Conservation (phyloP, 2,113 vertebrate genomes). For the Silurus meridionalis region DNA sequence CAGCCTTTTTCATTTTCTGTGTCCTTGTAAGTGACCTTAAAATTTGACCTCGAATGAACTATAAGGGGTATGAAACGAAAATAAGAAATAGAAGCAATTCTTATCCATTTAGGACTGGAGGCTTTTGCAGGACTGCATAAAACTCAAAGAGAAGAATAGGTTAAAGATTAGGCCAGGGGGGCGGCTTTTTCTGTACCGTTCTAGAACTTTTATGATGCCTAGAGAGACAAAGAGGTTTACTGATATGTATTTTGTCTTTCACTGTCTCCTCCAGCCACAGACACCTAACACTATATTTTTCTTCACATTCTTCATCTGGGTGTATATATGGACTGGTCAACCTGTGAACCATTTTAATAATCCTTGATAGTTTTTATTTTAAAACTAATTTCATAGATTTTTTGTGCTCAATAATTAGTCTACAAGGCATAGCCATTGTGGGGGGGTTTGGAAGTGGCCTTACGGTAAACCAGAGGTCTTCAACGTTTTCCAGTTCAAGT, state of each 20-base stretch:
- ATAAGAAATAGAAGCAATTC: not conserved
- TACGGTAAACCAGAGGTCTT: too few relatives aligned
- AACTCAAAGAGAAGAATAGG: conserved; percentile 21
- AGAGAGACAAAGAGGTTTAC: conserved; percentile 15
- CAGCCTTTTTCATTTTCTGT: too few relatives aligned
- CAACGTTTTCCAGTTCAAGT: too few relatives aligned
- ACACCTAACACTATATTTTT: not conserved
- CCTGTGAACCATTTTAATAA: too few relatives aligned
- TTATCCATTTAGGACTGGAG: not conserved
- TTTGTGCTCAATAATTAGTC: too few relatives aligned
- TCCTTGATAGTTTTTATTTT: too few relatives aligned
- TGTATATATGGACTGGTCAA: too few relatives aligned
- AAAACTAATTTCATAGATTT: too few relatives aligned
- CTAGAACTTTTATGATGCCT: conserved; percentile 15
- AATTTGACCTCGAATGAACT: not conserved
- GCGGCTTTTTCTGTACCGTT: conserved; percentile 3
- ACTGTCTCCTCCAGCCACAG: not conserved
- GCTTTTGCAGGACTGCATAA: not conserved
- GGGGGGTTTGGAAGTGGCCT: too few relatives aligned
- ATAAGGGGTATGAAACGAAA: conserved; percentile 20
- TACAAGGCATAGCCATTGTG: too few relatives aligned
- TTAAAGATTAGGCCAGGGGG: not conserved
- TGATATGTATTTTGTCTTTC: not conserved
- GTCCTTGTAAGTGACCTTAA: not conserved
- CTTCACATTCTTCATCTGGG: too few relatives aligned